Conservation (phyloP, 2,888 invertebrate genomes). For the Conops quadrifasciatus region DNA sequence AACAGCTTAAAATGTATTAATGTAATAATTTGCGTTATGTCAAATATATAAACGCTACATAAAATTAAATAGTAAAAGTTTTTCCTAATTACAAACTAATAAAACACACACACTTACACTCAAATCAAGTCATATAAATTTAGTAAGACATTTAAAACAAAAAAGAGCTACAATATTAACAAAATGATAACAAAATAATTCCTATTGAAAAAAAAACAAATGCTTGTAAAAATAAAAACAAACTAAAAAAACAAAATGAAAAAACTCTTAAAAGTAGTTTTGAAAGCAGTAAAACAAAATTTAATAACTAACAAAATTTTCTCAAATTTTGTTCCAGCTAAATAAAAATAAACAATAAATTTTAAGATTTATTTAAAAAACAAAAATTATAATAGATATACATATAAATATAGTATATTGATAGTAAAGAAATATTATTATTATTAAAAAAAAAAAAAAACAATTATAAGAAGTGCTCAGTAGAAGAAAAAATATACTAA, state of each 20-base stretch:
- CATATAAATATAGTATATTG: not conserved
- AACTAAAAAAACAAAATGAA: no score
- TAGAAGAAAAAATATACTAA: no score
- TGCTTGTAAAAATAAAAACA: slow-evolving; percentile 2
- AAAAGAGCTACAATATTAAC: no score
- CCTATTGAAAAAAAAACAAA: not conserved
- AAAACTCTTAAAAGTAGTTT: not conserved
- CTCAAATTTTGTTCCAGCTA: not conserved
- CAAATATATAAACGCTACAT: not conserved
- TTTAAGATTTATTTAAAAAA: not conserved
- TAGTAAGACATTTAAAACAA: slow-evolving; percentile 1
- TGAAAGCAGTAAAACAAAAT: not conserved
- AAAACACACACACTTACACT: not conserved
- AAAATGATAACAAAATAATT: not conserved
- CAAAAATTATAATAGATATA: not conserved
- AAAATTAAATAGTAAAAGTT: slow-evolving; percentile 4
- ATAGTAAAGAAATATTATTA: not conserved
- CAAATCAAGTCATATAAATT: slow-evolving; percentile 6
- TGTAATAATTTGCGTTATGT: no score
- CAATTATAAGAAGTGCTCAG: no score
- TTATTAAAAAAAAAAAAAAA: not conserved
- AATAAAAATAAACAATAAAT: not conserved
- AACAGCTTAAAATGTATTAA: no score
- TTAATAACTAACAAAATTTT: slow-evolving; percentile 1
- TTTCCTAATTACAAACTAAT: not conserved